Percentiles rank a stretch among this genome's conserved stretches.
phyloP scores from a whole-genome alignment of 2,113 vertebrate species.

The Forbesichthys agassizii region DNA sequence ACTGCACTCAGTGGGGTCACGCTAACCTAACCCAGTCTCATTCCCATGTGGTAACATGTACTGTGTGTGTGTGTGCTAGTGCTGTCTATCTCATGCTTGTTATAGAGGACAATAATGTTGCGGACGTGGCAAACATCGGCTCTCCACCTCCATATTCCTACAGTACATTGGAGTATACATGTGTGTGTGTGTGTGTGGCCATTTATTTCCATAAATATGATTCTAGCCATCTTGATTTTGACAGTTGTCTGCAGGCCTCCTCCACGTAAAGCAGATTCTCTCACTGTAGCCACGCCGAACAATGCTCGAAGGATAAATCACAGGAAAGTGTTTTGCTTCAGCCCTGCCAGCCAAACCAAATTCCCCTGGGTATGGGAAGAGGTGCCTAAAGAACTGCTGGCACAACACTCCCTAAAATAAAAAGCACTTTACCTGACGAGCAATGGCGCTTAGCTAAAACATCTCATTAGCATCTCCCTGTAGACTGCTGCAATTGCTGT shows the following conservation, averaged over 20 bases:
- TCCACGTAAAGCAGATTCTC: conserved; percentile 25
- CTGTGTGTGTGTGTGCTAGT: neutral
- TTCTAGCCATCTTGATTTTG: neutral
- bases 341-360: conserved; percentile 25
- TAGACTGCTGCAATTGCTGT: neutral
- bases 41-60: neutral
- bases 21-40: conserved; percentile 12
- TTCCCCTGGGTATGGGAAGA: conserved; percentile 17
- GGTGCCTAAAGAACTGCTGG: conserved; percentile 12
- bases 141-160: neutral
- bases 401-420: neutral
- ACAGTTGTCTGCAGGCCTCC: conserved; percentile 16
- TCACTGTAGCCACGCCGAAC: conserved; percentile 13
- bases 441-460: conserved; percentile 2
- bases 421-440: conserved; percentile 18
- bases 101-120: neutral
- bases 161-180: too few relatives aligned
- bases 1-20: conserved; percentile 26
- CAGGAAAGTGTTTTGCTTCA: conserved; percentile 29
- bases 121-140: neutral
- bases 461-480: conserved; percentile 15
- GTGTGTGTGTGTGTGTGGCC: neutral
- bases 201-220: conserved; percentile 8
- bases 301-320: conserved; percentile 22
- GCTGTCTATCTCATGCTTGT: neutral